phyloP scores from a whole-genome alignment of 2,797 vertebrate genomes.

The Thalassophryne amazonica region DNA sequence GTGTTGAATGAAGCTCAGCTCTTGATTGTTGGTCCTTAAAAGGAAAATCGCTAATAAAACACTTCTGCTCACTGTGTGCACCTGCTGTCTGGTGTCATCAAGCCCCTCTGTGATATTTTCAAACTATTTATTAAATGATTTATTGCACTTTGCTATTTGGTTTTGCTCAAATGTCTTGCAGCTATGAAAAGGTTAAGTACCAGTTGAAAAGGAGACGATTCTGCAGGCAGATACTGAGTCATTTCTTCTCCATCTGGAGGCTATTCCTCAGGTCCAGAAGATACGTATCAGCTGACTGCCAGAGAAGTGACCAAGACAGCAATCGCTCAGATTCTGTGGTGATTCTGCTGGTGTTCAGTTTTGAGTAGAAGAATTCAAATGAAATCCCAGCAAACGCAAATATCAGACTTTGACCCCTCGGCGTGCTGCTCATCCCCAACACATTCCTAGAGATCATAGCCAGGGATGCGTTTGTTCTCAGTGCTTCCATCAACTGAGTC shows the following conservation, averaged over 20 bases:
- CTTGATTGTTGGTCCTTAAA: background rate
- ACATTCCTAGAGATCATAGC: too few species aligned
- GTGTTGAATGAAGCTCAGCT: background rate
- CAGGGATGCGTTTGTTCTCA: too few species aligned
- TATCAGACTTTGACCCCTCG: conserved; percentile 11
- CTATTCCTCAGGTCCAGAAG: background rate
- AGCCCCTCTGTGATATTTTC: conserved; percentile 7
- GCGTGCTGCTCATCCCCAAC: too few species aligned
- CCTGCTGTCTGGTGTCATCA: background rate
- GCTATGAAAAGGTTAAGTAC: conserved; percentile 1
- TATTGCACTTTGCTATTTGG: background rate
- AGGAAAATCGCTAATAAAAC: background rate
- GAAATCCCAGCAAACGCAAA: conserved; percentile 10
- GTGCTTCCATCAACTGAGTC: too few species aligned
- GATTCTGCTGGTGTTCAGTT: background rate
- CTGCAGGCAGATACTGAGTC: background rate
- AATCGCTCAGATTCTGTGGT: background rate
- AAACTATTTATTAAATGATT: conserved; percentile 2
- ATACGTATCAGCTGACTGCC: background rate
- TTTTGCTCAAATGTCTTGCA: background rate
- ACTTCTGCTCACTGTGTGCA: background rate
- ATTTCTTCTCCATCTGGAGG: background rate
- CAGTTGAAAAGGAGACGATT: background rate
- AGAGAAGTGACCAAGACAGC: background rate
- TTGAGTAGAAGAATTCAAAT: background rate